A percentile compares a stretch with the other conserved stretches of the same genome.
Conservation (phyloP, 2,113 vertebrate species). For the Pituophis catenifer region DNA sequence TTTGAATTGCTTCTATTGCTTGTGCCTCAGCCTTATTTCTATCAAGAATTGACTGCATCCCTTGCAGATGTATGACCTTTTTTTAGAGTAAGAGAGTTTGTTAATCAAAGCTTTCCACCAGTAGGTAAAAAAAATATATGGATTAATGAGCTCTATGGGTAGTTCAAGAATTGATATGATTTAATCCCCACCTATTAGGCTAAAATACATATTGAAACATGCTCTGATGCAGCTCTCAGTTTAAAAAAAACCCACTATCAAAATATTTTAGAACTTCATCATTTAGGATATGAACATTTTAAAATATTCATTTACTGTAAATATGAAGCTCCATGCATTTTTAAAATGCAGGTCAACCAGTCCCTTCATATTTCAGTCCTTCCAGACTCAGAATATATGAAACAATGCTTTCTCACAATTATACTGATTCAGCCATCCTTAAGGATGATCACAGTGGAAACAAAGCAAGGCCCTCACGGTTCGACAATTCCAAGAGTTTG, state of each 20-base stretch:
- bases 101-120: not conserved
- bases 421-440: not conserved
- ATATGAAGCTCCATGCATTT: not conserved
- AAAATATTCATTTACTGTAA: not conserved
- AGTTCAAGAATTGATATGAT: not conserved
- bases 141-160: not conserved
- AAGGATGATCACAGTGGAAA: not conserved
- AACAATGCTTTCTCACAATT: not conserved
- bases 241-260: not conserved
- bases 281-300: not conserved
- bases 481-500: not conserved
- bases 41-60: not conserved
- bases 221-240: not conserved
- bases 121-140: not conserved
- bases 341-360: not conserved
- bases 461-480: not conserved
- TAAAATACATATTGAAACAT: not conserved
- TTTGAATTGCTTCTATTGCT: not conserved
- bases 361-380: not conserved
- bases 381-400: not conserved
- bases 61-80: not conserved
- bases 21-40: not conserved
- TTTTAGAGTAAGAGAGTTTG: not conserved
- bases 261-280: not conserved
- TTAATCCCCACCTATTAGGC: not conserved